Base-by-base conservation (phyloP, 1,140 invertebrate species). In the Neelides sp. region DNA sequence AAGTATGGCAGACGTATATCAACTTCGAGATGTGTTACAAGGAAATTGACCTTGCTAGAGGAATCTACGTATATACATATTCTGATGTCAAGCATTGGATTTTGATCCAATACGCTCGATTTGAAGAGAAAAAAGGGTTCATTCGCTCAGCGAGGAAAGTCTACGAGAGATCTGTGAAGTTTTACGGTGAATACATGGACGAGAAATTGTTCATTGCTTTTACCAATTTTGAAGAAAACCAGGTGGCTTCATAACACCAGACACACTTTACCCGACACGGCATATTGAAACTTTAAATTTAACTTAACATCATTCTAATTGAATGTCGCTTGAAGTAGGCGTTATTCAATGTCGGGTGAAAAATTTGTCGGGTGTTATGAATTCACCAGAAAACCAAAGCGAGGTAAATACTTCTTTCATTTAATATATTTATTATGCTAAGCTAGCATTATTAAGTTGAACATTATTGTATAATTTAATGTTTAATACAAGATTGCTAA, bases 1-100 rank as follows among this genome's bases (percentile, higher is more conserved):
- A 99, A 71, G 93, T 94, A 2, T 99, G 95, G 96, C 83, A 94
- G 63, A 98, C 96, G 0, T 99, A 96, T 62, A 96, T 99, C 36
- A 99, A 99, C 64, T 98, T 98, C 75, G 96, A 99, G 70, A 67
- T 99, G 20, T 72, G 94, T 8, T 98, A 96, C 66, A 93, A 97
- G 67, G 95, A 99, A 73, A 78, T 97, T 15, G 88, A 98, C 62
- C 72, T 93, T 62, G 93, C 93, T 3, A 73, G 96, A 54, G 69
- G 78, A 54, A 94, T 99, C 52, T 98, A 96, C 75, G 92, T 97
- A 0, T 85, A 89, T 65, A 85, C 93, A 2, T 94, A 98, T 74
- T 92, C 93, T 2, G 88, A 95, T 65, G 83, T 90, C 0, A 93
- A 90, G 63, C 90, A 97, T 66, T 98, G 93, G n/a, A n/a, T n/a